Evolutionary conservation across 2,888 invertebrate species (phyloP), one percentile per base, ranked within the genome.

Genomic region (Xestia ashworthii): DNA sequence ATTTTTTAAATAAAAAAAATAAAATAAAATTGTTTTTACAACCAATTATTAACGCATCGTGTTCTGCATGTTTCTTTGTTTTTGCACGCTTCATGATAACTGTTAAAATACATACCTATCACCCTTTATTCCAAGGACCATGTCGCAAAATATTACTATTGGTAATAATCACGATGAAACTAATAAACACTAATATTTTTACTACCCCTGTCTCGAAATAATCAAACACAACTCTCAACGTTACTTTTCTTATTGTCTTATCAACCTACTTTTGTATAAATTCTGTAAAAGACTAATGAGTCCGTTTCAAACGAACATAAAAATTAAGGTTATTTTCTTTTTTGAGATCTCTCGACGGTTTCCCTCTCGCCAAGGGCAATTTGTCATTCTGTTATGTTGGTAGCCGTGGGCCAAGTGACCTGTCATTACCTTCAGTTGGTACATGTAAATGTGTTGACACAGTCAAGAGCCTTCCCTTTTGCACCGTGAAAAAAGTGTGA

Each of bases 371-470:
- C 67, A 58, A 62, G 58, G 64, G 74, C 71, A 77, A 71, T 80
- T 84, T 83, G 71, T 81, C 74, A 80, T 77, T 80, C 69, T 60
- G 65, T 68, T 41, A 71, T 75, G 65, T 81, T 85, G 76, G 81
- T 50, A 71, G 84, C 77, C 73, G 48, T 62, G 67, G 65, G 76
- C 84, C 50, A 73, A 80, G 80, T 76, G 74, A 75, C 86, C 77
- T 80, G 80, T 84, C 86, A 80, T 86, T 85, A 80, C 80, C 70
- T 64, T 80, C 71, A 60, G 80, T 84, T 84, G 74, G 74, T 84
- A 80, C 48, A 68, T 55, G 62, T 69, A 55, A 83, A 79, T 69
- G 55, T 78, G 72, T 86, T 75, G 74, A 69, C 68, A 69, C 48
- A 8, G 71, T 53, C 25, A n/a, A 80, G 81, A 74, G 74, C 1